A percentile compares a stretch with the other conserved stretches of the same genome.
phyloP scores from a whole-genome alignment of 2,113 vertebrate species.

The Hippocampus barbouri region DNA sequence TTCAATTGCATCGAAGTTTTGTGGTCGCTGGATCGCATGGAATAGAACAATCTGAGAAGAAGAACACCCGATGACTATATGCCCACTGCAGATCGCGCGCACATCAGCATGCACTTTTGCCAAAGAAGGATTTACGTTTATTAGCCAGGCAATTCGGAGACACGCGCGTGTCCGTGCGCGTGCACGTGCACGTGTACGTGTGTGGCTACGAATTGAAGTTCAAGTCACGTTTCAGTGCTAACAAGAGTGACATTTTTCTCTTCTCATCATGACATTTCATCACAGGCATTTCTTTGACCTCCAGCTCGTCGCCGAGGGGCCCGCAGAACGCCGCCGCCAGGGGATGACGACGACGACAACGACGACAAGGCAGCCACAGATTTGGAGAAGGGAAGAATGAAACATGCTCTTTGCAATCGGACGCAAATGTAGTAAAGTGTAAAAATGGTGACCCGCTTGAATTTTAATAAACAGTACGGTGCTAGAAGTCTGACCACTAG shows the following conservation, averaged over 20 bases:
- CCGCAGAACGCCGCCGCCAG: constrained; percentile 20
- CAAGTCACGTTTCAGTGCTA: constrained; percentile 53
- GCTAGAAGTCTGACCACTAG: no score
- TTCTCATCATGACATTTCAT: constrained; percentile 65
- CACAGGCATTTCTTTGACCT: constrained; percentile 50
- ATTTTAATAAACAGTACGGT: not conserved
- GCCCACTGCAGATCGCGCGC: not conserved
- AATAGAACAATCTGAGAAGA: not conserved
- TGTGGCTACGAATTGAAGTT: constrained; percentile 38
- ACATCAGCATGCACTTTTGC: not conserved
- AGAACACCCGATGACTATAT: not conserved
- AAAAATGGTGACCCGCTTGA: not conserved
- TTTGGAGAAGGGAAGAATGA: constrained; percentile 20
- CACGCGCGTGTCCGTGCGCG: not conserved
- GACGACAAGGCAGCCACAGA: not conserved
- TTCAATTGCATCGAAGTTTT: not conserved
- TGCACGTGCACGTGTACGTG: not conserved
- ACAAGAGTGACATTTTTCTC: constrained; percentile 62
- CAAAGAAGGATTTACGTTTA: not conserved
- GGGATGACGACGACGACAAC: constrained; percentile 14
- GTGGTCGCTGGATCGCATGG: no score
- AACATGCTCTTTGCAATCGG: constrained; percentile 37
- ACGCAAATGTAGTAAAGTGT: constrained; percentile 19
- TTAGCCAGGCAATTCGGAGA: not conserved
- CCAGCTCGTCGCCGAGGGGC: constrained; percentile 28